Evolutionary conservation across 2,888 invertebrate species (phyloP), one percentile per base, ranked within the genome.

Genomic region (Cephonodes hylas): DNA sequence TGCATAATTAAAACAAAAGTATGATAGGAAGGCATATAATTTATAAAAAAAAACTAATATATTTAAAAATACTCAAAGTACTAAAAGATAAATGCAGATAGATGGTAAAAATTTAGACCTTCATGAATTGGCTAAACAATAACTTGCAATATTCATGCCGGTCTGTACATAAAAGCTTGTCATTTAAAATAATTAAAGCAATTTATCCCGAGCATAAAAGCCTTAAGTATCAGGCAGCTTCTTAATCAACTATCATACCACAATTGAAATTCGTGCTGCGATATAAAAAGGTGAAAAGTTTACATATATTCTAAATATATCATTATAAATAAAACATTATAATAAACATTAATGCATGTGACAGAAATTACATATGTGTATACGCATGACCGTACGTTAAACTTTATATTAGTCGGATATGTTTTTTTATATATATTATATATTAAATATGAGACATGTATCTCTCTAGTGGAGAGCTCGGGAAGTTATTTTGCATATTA

Each of bases 391-490:
- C 69, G 61, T 66, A 71, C 66, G 83, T 85, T 84, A 83, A 83
- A 77, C 80, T 81, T 79, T 74, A 69, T 73, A 70, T 69, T 69
- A 72, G 62, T 72, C 68, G 65, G 70, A 70, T 70, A 60, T 66
- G 62, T 66, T 38, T 72, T 73, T 76, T 77, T 75, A 69, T 74
- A 76, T 76, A 76, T 81, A 73, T 78, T 76, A 73, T 75, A 73
- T 73, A 77, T 75, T 75, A 77, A 66, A 67, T 73, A 77, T 83
- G 75, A 79, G 73, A 81, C 72, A 77, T 79, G 71, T 85, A 83
- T 79, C 91, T 92, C 91, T 90, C 90, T 88, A 84, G 92, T 93
- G 92, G 91, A 91, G 91, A 91, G 90, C 92, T 92, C 91, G 85
- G 91, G 91, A 93, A 92, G 92, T 79, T 82, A 66, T 80, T 79